These are phyloP conservation scores for Galerucella pusilla DNA, from an alignment of 2,888 invertebrate genomes.

Conservation along the genomic window DNA sequence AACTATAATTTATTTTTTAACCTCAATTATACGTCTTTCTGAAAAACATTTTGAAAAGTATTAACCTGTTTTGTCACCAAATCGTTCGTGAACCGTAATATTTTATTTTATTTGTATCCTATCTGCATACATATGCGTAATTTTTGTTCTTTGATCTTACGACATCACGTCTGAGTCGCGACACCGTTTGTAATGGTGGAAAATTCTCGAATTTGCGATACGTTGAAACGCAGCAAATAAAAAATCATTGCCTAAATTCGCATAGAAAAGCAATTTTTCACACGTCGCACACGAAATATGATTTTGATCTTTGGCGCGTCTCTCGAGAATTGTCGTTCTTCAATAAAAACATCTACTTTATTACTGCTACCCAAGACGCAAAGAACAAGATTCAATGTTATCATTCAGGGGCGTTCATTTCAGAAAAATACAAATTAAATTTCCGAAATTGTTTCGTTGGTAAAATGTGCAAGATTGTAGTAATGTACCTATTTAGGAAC, in stretches of 20 bases:
- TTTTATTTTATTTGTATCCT: conserved; percentile 10
- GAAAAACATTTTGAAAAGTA: not conserved
- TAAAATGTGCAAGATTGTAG: no score
- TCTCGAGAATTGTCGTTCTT: conserved; percentile 57
- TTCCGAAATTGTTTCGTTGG: not conserved
- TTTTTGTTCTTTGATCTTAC: conserved; percentile 8
- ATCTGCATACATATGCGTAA: not conserved
- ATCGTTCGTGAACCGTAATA: not conserved
- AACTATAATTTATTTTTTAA: no score
- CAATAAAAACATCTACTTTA: conserved; percentile 63
- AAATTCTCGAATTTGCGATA: not conserved
- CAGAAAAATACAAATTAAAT: not conserved
- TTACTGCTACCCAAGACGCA: conserved; percentile 56
- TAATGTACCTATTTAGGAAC: no score
- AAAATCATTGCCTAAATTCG: conserved; percentile 60
- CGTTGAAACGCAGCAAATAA: conserved; percentile 44
- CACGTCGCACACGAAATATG: conserved; percentile 62
- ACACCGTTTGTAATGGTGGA: not conserved
- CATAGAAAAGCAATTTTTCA: conserved; percentile 63
- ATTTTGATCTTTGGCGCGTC: conserved; percentile 61
- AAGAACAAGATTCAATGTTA: conserved; percentile 45
- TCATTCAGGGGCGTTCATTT: conserved; percentile 13
- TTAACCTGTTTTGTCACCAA: not conserved
- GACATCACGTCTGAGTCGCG: conserved; percentile 2
- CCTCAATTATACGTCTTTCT: no score